Conservation (phyloP, 1,140 invertebrate species). For the Ostrea denselamellosa region DNA sequence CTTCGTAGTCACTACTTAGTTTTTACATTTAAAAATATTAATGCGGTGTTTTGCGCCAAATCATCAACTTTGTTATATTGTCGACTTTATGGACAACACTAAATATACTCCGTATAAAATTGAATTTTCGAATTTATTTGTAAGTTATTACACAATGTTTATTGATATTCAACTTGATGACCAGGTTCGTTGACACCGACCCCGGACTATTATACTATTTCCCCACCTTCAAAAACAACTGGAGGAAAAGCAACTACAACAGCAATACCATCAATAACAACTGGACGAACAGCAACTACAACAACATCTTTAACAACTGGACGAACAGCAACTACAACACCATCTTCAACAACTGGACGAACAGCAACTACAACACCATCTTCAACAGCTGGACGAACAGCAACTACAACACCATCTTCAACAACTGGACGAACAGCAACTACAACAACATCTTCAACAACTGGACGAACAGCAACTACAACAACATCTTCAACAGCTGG, state of each 20-base stretch:
- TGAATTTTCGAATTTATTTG: too few species aligned
- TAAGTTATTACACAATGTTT: background rate
- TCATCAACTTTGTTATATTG: too few species aligned
- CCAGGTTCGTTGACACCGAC: slow-evolving; percentile 7
- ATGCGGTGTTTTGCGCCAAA: too few species aligned
- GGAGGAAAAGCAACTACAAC: background rate
- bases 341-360: background rate
- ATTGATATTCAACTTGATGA: background rate
- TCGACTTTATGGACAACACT: too few species aligned
- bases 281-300: background rate
- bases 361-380: background rate
- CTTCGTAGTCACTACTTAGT: too few species aligned
- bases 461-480: background rate
- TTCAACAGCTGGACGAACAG: background rate
- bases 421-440: background rate
- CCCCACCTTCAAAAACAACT: background rate
- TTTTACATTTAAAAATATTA: too few species aligned
- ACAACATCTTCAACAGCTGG: background rate
- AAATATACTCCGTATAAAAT: too few species aligned
- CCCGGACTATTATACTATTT: background rate
- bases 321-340: background rate
- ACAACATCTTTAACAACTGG: background rate
- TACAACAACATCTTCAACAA: background rate
- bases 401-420: background rate
- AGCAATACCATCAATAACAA: background rate